phyloP scores from a whole-genome alignment of 2,888 invertebrate genomes.

The Metellina segmentata region DNA sequence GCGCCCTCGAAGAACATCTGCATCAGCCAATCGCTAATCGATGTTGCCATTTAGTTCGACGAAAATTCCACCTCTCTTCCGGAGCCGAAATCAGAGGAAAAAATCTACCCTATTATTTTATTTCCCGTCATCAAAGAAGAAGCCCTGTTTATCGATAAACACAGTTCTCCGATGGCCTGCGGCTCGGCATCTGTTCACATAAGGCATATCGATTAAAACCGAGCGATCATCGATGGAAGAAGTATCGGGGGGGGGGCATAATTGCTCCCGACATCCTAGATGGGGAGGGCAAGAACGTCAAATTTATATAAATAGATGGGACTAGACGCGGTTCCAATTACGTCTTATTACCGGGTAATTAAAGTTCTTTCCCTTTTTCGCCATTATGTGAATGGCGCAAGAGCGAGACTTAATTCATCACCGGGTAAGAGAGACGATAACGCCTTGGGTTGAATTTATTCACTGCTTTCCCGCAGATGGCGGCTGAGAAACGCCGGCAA shows the following conservation, averaged over 20 bases:
- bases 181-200: conserved; percentile 36
- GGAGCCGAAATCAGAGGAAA: conserved; percentile 8
- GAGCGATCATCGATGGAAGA: conserved; percentile 12
- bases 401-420: conserved; percentile 17
- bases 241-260: conserved; percentile 26
- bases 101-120: conserved; percentile 57
- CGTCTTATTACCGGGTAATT: conserved; percentile 68
- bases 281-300: conserved; percentile 35
- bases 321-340: conserved; percentile 63
- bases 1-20: conserved; percentile 35
- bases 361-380: conserved; percentile 19
- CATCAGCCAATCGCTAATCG: conserved; percentile 8
- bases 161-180: not conserved
- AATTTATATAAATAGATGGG: conserved; percentile 75
- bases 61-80: conserved; percentile 53
- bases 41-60: conserved; percentile 29
- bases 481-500: not conserved
- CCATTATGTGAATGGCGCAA: not conserved
- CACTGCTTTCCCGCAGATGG: not conserved
- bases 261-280: conserved; percentile 15
- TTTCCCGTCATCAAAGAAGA: conserved; percentile 37
- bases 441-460: conserved; percentile 22
- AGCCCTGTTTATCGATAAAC: conserved; percentile 58
- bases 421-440: conserved; percentile 17
- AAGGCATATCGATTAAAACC: conserved; percentile 38